Conservation (phyloP, 2,797 vertebrate species). For the Picus viridis region DNA sequence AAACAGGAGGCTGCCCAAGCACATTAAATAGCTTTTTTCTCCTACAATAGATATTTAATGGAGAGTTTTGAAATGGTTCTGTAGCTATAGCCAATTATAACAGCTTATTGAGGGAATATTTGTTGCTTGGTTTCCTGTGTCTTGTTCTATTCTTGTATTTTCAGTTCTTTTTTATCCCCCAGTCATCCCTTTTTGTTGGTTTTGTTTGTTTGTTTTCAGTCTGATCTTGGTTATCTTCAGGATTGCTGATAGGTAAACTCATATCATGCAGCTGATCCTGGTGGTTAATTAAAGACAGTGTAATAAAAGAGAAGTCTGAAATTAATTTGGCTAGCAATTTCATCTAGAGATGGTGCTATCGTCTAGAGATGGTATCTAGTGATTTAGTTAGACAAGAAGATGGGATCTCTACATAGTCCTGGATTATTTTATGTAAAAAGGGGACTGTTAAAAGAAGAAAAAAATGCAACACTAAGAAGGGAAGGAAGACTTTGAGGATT, state of each 20-base stretch:
- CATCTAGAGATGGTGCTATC: not conserved
- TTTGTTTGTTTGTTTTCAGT: not conserved
- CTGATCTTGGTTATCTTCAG: not conserved
- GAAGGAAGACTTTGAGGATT: not conserved
- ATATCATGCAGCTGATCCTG: not conserved
- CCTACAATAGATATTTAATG: not conserved
- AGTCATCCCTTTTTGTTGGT: not conserved
- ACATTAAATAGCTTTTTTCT: not conserved
- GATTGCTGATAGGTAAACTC: not conserved
- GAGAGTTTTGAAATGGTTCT: not conserved
- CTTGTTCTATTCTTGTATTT: not conserved
- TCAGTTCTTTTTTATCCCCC: not conserved
- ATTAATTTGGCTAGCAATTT: slow-evolving; percentile 13
- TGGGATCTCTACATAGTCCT: not conserved
- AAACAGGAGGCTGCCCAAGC: not conserved
- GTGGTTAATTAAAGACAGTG: not conserved
- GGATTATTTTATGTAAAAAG: not conserved
- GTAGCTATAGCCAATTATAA: not conserved
- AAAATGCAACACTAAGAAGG: not conserved
- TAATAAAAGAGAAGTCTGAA: not conserved
- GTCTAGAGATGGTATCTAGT: too few relatives aligned
- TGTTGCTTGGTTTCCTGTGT: not conserved
- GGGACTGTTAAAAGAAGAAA: not conserved
- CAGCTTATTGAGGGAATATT: not conserved
- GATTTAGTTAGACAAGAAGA: not conserved